Conservation (phyloP, 2,797 vertebrate genomes). For the Pachyuromys duprasi region DNA sequence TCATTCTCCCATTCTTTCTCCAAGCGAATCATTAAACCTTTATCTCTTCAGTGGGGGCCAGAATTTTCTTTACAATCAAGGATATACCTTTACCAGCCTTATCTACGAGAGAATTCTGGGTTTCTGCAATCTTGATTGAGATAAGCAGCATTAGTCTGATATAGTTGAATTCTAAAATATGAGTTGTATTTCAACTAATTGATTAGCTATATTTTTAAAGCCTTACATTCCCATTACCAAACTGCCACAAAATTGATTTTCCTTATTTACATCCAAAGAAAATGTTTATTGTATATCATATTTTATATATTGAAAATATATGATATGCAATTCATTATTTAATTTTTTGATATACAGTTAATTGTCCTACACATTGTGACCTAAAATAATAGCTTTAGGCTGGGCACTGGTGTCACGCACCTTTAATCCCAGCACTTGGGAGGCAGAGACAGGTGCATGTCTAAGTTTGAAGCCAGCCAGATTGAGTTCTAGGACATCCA, state of each 20-base stretch:
- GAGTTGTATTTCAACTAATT: slow-evolving; percentile 23
- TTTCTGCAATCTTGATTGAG: slow-evolving; percentile 2
- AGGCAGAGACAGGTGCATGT: background rate
- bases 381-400: background rate
- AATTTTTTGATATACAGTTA: background rate
- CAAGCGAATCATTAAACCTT: background rate
- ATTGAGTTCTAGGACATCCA: background rate
- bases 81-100: background rate
- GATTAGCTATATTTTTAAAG: slow-evolving; percentile 3
- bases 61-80: slow-evolving; percentile 27
- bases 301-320: background rate
- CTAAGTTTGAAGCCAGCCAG: background rate
- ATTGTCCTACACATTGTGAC: background rate
- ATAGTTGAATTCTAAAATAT: slow-evolving; percentile 41
- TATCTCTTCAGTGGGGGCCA: background rate
- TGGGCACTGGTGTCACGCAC: background rate
- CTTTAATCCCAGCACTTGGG: background rate
- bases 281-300: background rate
- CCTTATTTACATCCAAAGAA: slow-evolving; percentile 15
- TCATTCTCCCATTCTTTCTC: background rate
- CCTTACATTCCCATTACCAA: background rate
- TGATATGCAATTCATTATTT: background rate
- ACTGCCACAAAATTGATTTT: slow-evolving; percentile 31
- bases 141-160: slow-evolving; percentile 8
- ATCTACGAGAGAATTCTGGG: slow-evolving; percentile 6